These are phyloP conservation scores for Zaprionus gabonicus DNA, from an alignment of 1,140 invertebrate genomes.

Conservation along the genomic window DNA sequence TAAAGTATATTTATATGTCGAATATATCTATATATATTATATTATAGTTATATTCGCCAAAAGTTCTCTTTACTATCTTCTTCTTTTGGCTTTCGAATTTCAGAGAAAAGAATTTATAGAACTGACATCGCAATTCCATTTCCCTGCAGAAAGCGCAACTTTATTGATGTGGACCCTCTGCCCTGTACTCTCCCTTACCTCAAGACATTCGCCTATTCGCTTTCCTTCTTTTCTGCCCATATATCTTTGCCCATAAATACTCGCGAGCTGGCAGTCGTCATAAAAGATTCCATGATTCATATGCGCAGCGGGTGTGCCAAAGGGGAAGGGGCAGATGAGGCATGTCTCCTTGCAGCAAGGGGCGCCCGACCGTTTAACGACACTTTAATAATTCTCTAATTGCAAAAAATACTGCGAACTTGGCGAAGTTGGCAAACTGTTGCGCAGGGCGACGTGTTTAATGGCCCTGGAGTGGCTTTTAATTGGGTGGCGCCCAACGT, in stretches of 20 bases:
- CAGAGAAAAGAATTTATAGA: not conserved
- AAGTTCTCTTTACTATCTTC: no score
- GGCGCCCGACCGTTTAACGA: conserved; percentile 60
- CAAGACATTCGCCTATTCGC: not conserved
- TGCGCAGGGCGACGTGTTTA: conserved; percentile 47
- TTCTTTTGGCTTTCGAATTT: not conserved
- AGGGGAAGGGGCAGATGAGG: not conserved
- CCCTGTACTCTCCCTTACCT: not conserved
- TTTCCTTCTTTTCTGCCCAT: not conserved
- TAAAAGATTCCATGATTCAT: conserved; percentile 74
- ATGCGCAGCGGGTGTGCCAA: conserved; percentile 32
- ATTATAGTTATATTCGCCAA: no score
- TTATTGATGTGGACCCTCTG: not conserved
- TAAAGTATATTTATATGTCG: no score
- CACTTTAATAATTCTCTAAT: conserved; percentile 79
- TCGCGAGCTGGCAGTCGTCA: conserved; percentile 64
- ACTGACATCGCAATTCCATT: not conserved
- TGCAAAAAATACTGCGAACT: conserved; percentile 62
- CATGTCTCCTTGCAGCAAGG: not conserved
- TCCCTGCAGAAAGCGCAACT: not conserved
- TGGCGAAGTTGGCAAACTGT: conserved; percentile 21
- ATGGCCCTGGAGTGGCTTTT: conserved; percentile 69
- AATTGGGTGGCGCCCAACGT: conserved; percentile 74
- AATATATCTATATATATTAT: no score
- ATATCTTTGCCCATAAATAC: conserved; percentile 63